Evolutionary conservation across 2,113 vertebrate species (phyloP).

Genomic region (Zosterops lateralis): DNA sequence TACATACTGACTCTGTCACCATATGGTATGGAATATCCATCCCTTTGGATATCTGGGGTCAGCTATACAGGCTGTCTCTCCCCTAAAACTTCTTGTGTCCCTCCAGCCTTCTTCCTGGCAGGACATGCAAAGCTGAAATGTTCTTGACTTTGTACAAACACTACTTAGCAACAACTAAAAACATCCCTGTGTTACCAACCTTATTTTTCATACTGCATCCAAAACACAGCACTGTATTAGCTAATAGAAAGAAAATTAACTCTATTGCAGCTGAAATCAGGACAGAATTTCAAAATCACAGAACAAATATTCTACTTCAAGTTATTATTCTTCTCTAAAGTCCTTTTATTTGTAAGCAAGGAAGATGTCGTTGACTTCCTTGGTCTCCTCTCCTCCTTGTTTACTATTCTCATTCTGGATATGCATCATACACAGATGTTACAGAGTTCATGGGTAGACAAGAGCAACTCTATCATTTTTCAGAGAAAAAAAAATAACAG

Average conservation of each 20-base stretch:
- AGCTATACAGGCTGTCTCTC: neutral
- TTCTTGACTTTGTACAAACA: neutral
- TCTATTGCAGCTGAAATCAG: neutral
- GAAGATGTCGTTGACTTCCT: neutral
- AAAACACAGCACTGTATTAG: neutral
- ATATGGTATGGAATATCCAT: no score
- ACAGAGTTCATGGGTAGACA: neutral
- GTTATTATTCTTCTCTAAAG: neutral
- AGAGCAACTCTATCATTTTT: neutral
- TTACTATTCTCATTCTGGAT: neutral
- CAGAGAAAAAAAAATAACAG: neutral
- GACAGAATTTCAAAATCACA: neutral
- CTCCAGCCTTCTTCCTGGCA: neutral
- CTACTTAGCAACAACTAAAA: neutral
- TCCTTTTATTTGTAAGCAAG: neutral
- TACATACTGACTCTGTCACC: neutral
- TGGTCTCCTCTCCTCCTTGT: accelerated
- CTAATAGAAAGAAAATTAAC: neutral
- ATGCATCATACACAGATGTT: neutral
- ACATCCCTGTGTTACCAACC: neutral
- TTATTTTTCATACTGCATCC: neutral
- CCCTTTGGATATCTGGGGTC: neutral
- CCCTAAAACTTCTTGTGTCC: neutral
- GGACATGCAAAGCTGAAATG: neutral
- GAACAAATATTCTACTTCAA: neutral